These are phyloP conservation scores for Teinopalpus imperialis DNA, from an alignment of 2,888 invertebrate species.

Conservation along the genomic window DNA sequence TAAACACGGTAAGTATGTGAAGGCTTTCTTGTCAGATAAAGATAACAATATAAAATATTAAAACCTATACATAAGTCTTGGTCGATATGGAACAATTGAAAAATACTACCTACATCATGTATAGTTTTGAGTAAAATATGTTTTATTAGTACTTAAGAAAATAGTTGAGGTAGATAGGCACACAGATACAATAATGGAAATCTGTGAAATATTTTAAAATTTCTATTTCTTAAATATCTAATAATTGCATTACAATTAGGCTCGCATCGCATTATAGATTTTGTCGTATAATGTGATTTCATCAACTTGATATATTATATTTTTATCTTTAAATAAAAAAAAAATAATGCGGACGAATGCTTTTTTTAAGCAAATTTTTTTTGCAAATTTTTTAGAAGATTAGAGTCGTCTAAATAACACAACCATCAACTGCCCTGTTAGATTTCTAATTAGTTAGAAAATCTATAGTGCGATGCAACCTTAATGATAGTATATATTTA, in stretches of 20 bases:
- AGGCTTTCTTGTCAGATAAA: constrained; percentile 5
- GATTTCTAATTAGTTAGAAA: no score
- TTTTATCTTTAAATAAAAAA: no score
- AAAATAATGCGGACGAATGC: constrained; percentile 6
- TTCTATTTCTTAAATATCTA: constrained; percentile 2
- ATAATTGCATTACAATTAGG: constrained; percentile 3
- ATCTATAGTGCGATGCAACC: constrained; percentile 7
- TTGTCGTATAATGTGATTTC: background rate
- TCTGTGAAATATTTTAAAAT: constrained; percentile 3
- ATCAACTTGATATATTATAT: no score
- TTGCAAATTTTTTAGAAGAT: background rate
- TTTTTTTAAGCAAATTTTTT: no score
- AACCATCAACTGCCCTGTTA: background rate
- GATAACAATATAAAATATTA: constrained; percentile 1
- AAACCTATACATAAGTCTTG: background rate
- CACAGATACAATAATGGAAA: constrained; percentile 3
- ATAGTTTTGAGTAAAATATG: constrained; percentile 2
- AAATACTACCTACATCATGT: background rate
- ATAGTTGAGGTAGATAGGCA: constrained; percentile 25
- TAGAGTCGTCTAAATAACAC: background rate
- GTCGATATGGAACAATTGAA: constrained; percentile 1
- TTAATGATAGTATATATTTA: no score
- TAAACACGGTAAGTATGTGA: constrained; percentile 9
- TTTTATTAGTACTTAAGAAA: constrained; percentile 1
- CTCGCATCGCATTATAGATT: constrained; percentile 5